Evolutionary conservation across 2,888 invertebrate genomes (phyloP).

Genomic region (Orthosia gothica): DNA sequence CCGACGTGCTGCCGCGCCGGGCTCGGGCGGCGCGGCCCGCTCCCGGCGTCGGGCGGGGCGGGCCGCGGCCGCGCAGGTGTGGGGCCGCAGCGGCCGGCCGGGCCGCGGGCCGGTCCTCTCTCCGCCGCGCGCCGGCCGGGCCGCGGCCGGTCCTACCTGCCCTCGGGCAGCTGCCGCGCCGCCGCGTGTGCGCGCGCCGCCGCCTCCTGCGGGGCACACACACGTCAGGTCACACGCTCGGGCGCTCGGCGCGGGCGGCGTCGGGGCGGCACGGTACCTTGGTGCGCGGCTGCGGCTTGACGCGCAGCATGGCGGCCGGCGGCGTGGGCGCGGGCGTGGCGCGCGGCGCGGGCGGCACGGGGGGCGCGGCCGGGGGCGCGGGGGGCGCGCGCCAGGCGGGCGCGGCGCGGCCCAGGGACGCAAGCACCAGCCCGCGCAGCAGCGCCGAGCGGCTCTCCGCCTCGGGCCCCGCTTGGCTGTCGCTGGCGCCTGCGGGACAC

Average conservation of each 20-base stretch:
- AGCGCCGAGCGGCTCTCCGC: conserved; percentile 85
- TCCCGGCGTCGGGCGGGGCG: conserved; percentile 55
- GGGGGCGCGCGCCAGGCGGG: conserved; percentile 72
- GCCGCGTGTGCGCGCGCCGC: conserved; percentile 77
- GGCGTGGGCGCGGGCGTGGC: conserved; percentile 71
- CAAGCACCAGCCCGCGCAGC: conserved; percentile 87
- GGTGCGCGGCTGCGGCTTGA: conserved; percentile 86
- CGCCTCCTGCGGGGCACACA: conserved; percentile 66
- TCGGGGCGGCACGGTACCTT: conserved; percentile 74
- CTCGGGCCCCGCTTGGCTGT: conserved; percentile 77
- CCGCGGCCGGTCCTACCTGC: conserved; percentile 84
- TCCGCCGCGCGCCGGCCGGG: conserved; percentile 75
- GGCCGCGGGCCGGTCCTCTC: conserved; percentile 69
- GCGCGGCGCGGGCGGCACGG: conserved; percentile 59
- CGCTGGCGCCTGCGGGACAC: conserved; percentile 72
- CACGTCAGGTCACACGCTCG: conserved; percentile 36
- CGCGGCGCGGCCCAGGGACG: conserved; percentile 85
- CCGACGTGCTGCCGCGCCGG: conserved; percentile 70
- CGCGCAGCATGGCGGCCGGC: conserved; percentile 78
- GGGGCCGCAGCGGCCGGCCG: conserved; percentile 70
- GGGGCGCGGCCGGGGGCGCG: conserved; percentile 67
- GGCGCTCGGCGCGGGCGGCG: conserved; percentile 25
- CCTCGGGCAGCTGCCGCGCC: conserved; percentile 85
- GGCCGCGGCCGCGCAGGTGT: conserved; percentile 44
- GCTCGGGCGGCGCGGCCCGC: conserved; percentile 57